These are phyloP conservation scores for Tortrix viridana DNA, from an alignment of 2,888 invertebrate genomes.

Conservation along the genomic window DNA sequence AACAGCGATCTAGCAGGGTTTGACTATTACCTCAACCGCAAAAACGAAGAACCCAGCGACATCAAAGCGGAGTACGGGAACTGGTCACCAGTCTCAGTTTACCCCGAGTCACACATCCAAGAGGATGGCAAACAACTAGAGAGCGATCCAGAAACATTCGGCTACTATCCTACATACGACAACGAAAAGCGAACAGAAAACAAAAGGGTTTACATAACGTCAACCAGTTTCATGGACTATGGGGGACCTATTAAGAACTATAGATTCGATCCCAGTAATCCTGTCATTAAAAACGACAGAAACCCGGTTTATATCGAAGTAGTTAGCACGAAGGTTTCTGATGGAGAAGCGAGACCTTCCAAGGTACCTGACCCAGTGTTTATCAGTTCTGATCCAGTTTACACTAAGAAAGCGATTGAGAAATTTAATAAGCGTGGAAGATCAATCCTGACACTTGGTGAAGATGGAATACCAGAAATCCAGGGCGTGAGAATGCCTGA, in stretches of 20 bases:
- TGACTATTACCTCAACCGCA: slow-evolving; percentile 76
- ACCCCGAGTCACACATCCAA: slow-evolving; percentile 77
- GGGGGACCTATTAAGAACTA: slow-evolving; percentile 74
- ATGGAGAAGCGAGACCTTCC: slow-evolving; percentile 73
- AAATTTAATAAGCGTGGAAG: slow-evolving; percentile 85
- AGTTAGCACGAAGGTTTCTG: slow-evolving; percentile 78
- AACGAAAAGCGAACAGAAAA: slow-evolving; percentile 73
- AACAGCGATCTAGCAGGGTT: slow-evolving; percentile 78
- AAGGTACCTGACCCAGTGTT: slow-evolving; percentile 88
- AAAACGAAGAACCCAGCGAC: slow-evolving; percentile 73
- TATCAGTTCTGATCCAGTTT: slow-evolving; percentile 87
- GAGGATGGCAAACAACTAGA: slow-evolving; percentile 73
- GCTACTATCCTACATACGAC: slow-evolving; percentile 77
- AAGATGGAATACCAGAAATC: slow-evolving; percentile 91
- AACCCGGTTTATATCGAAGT: slow-evolving; percentile 83
- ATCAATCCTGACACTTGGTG: slow-evolving; percentile 86
- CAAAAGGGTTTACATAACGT: slow-evolving; percentile 79
- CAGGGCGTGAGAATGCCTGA: slow-evolving; percentile 93
- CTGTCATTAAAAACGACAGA: slow-evolving; percentile 80
- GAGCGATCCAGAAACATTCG: slow-evolving; percentile 70
- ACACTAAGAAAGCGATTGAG: slow-evolving; percentile 80
- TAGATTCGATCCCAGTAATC: slow-evolving; percentile 78
- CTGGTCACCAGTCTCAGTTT: slow-evolving; percentile 81
- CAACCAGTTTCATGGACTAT: slow-evolving; percentile 73
- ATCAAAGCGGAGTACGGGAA: slow-evolving; percentile 81